Evolutionary conservation across 1,140 invertebrate genomes (phyloP).

Genomic region (Macrotrachela quadricornifera): DNA sequence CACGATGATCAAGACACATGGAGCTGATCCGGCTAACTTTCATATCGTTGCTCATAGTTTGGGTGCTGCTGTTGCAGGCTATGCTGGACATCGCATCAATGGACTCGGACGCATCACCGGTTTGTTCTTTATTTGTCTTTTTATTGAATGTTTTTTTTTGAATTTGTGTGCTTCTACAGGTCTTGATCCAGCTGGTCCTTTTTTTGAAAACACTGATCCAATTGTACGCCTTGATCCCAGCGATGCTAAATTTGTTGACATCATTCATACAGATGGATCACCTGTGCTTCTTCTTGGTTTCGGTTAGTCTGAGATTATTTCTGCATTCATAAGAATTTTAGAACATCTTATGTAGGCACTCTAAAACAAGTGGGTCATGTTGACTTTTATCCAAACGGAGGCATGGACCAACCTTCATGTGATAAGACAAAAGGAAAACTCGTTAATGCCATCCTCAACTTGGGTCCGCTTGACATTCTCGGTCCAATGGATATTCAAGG

Average conservation of each 20-base stretch:
- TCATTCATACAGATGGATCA: conserved; percentile 78
- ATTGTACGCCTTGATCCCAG: conserved; percentile 57
- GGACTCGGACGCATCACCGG: conserved; percentile 54
- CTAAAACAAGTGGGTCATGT: conserved; percentile 37
- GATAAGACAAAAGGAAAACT: neutral
- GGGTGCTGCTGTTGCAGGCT: conserved; percentile 65
- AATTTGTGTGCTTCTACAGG: no score
- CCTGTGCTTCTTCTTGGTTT: conserved; percentile 17
- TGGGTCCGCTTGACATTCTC: no score
- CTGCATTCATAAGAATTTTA: no score
- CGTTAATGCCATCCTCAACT: neutral
- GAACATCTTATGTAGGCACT: conserved; percentile 1
- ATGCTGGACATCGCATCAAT: conserved; percentile 59
- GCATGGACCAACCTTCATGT: conserved; percentile 34
- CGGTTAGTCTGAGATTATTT: conserved; percentile 21
- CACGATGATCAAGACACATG: conserved; percentile 12
- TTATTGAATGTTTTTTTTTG: no score
- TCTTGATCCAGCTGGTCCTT: conserved; percentile 70
- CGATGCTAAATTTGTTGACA: conserved; percentile 74
- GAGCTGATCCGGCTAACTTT: conserved; percentile 11
- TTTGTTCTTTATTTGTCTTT: no score
- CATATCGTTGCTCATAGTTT: conserved; percentile 75
- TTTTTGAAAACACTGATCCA: conserved; percentile 57
- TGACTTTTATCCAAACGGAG: conserved; percentile 11
- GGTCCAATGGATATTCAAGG: conserved; percentile 2